Conservation (phyloP, 1,140 invertebrate genomes). For the Drosophila gunungcola region DNA sequence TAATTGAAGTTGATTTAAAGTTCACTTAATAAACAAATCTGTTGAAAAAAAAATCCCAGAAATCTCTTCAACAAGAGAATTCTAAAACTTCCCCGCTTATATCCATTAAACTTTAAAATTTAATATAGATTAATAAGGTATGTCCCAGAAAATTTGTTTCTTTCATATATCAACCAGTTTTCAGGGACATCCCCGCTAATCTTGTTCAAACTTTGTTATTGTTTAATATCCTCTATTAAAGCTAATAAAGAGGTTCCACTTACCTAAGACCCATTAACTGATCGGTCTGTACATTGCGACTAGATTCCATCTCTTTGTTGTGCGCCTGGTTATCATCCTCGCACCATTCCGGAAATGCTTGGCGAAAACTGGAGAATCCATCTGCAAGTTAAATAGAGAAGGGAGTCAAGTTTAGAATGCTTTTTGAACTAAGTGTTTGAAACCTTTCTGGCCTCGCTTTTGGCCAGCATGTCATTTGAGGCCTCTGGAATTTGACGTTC, state of each 20-base stretch:
- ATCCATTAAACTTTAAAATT: too few relatives aligned
- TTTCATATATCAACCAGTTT: too few relatives aligned
- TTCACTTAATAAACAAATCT: too few relatives aligned
- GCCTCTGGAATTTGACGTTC: conserved; percentile 51
- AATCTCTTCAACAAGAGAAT: too few relatives aligned
- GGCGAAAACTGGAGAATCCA: conserved; percentile 92
- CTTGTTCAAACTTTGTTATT: background rate
- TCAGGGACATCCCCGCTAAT: background rate
- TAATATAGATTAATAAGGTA: too few relatives aligned
- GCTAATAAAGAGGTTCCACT: background rate
- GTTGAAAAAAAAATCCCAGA: background rate
- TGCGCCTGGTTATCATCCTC: conserved; percentile 86
- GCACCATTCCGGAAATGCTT: conserved; percentile 95
- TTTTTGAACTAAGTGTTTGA: conserved; percentile 51
- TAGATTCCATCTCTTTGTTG: conserved; percentile 84
- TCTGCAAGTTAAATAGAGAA: conserved; percentile 87
- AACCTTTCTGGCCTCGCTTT: conserved; percentile 3
- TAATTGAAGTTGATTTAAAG: too few relatives aligned
- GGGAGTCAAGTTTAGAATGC: conserved; percentile 51
- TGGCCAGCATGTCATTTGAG: conserved; percentile 34
- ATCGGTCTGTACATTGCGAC: conserved; percentile 84
- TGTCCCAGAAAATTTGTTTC: too few relatives aligned
- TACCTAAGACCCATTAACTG: conserved; percentile 86
- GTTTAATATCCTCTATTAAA: background rate
- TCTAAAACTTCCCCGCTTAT: too few relatives aligned